Evolutionary conservation across 2,888 invertebrate genomes (phyloP).

Genomic region (Actias luna): DNA sequence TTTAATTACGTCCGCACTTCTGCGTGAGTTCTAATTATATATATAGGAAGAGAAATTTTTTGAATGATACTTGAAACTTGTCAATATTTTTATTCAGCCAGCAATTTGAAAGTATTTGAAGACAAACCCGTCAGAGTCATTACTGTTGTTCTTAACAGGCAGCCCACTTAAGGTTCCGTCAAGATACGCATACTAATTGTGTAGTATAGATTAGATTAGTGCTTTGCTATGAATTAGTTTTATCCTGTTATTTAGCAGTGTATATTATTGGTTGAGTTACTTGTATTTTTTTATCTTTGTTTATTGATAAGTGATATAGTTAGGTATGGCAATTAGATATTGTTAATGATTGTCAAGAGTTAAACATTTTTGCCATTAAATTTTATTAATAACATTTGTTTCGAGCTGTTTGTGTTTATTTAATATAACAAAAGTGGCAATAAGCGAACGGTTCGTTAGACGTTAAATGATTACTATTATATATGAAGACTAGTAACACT

Average conservation of each 20-base stretch:
- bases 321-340: conserved; percentile 6
- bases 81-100: neutral
- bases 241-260: neutral
- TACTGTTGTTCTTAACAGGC: neutral
- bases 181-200: neutral
- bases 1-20: too few relatives aligned
- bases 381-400: neutral
- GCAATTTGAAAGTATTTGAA: neutral
- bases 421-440: too few relatives aligned
- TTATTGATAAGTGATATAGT: neutral
- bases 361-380: neutral
- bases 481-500: too few relatives aligned
- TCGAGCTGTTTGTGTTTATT: neutral
- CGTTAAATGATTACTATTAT: too few relatives aligned
- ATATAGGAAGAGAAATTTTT: too few relatives aligned
- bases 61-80: neutral
- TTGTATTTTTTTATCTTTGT: neutral
- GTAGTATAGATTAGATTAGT: neutral
- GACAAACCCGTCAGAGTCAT: neutral
- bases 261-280: neutral
- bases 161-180: neutral
- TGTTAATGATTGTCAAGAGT: neutral
- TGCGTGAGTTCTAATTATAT: too few relatives aligned
- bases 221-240: neutral
- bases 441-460: too few relatives aligned